phyloP scores from a whole-genome alignment of 2,113 vertebrate species.

The Brachypteracias leptosomus region DNA sequence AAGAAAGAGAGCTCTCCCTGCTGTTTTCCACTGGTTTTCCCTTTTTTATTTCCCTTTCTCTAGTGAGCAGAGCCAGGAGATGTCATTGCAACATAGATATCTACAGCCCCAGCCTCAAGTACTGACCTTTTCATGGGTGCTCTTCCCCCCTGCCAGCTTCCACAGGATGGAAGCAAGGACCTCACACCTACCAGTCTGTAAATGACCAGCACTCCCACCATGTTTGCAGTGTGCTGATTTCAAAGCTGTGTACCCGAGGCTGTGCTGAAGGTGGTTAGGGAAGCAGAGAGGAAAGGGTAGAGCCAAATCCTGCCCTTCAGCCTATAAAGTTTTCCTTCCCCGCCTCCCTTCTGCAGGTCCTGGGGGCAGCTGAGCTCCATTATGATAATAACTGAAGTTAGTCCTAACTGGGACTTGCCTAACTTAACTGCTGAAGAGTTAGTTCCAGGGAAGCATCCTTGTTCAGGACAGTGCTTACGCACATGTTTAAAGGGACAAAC shows the following conservation, averaged over 20 bases:
- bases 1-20: not conserved
- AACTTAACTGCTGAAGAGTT: not conserved
- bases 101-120: not conserved
- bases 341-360: not conserved
- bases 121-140: not conserved
- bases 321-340: not conserved
- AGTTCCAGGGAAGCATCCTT: not conserved
- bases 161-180: not conserved
- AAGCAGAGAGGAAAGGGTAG: not conserved
- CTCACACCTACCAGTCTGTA: not conserved
- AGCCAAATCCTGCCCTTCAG: not conserved
- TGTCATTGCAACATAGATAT: not conserved
- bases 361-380: not conserved
- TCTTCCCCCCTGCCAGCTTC: not conserved
- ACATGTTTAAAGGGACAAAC: conserved; percentile 3
- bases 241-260: not conserved
- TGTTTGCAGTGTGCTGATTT: not conserved
- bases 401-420: not conserved
- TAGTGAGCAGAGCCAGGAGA: not conserved
- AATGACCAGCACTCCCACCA: not conserved
- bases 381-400: not conserved
- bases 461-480: not conserved
- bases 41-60: not conserved
- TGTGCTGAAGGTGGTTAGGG: not conserved
- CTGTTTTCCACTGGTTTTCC: not conserved